A percentile compares a stretch with the other conserved stretches of the same genome.
These are phyloP conservation scores for Syngnathus scovelli DNA, from an alignment of 2,113 vertebrate species.

Conservation along the genomic window DNA sequence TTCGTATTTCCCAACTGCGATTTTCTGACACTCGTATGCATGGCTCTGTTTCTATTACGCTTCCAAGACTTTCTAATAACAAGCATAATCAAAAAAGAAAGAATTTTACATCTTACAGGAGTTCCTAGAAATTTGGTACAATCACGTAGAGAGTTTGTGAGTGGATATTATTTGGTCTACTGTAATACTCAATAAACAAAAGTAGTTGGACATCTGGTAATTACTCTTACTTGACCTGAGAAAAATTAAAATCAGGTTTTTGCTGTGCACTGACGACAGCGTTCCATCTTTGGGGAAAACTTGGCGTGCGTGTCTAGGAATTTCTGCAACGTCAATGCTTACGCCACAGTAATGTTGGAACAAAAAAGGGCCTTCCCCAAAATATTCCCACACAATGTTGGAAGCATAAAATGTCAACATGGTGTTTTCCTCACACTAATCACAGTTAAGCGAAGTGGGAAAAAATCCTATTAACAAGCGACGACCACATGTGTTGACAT, in stretches of 20 bases:
- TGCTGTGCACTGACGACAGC: not conserved
- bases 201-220: not conserved
- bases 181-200: not conserved
- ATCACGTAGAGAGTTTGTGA: not conserved
- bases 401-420: too few relatives aligned
- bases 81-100: too few relatives aligned
- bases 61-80: too few relatives aligned
- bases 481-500: not conserved
- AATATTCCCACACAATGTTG: not conserved
- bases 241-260: too few relatives aligned
- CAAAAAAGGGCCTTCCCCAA: not conserved
- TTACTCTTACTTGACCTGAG: too few relatives aligned
- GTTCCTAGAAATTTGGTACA: not conserved
- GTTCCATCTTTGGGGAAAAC: not conserved
- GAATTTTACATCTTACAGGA: not conserved
- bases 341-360: conserved; percentile 1
- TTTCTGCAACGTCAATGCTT: not conserved
- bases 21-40: too few relatives aligned
- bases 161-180: not conserved
- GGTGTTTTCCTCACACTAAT: not conserved
- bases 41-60: too few relatives aligned
- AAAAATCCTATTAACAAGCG: not conserved
- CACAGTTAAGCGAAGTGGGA: not conserved
- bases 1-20: too few relatives aligned
- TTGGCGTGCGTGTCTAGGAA: not conserved